Conservation (phyloP, 2,113 vertebrate genomes). For the Anguilla rostrata region DNA sequence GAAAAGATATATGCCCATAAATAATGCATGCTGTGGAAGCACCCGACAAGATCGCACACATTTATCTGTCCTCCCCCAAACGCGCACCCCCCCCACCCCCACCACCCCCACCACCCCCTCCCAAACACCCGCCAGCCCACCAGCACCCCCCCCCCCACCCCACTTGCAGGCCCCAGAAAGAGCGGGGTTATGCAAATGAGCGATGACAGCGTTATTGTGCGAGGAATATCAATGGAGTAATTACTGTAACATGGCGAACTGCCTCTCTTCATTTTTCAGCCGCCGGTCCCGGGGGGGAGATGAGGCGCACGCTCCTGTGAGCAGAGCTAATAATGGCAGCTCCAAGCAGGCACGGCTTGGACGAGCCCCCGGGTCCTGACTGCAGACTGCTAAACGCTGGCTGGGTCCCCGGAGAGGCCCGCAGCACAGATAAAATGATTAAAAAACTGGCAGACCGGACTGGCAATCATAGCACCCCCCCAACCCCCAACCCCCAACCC, state of each 20-base stretch:
- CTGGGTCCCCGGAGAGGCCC: slow-evolving; percentile 84
- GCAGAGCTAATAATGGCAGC: slow-evolving; percentile 99
- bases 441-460: slow-evolving; percentile 89
- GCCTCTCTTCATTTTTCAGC: slow-evolving; percentile 95
- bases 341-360: slow-evolving; percentile 88
- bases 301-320: slow-evolving; percentile 87
- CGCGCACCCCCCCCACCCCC: background rate
- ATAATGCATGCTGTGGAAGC: slow-evolving; percentile 79
- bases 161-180: slow-evolving; percentile 47
- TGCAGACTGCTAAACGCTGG: slow-evolving; percentile 95
- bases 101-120: background rate
- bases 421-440: slow-evolving; percentile 95
- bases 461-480: slow-evolving; percentile 76
- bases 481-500: background rate
- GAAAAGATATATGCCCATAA: slow-evolving; percentile 50
- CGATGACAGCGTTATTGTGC: slow-evolving; percentile 98
- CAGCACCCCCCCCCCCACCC: background rate
- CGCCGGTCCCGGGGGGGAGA: slow-evolving; percentile 87
- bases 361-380: slow-evolving; percentile 92
- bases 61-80: slow-evolving; percentile 74
- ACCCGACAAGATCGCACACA: slow-evolving; percentile 82
- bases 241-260: slow-evolving; percentile 95
- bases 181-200: slow-evolving; percentile 98
- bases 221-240: slow-evolving; percentile 99
- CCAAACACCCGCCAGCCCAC: background rate